Conservation (phyloP, 2,113 vertebrate species). For the Pseudois nayaur region DNA sequence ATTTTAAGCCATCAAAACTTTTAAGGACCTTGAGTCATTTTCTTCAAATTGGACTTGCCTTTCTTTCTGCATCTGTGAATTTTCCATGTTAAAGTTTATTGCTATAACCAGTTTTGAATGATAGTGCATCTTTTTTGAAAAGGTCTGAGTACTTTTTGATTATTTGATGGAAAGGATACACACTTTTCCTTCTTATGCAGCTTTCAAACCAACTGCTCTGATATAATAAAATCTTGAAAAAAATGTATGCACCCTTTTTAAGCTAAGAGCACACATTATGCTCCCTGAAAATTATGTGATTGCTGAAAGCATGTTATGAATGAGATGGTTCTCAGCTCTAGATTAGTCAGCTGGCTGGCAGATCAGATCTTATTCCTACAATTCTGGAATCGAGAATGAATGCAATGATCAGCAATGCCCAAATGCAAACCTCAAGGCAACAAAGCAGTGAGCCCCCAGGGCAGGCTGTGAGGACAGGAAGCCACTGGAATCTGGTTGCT, state of each 20-base stretch:
- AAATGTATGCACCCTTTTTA: not conserved
- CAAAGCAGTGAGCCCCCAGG: not conserved
- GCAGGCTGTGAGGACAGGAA: conserved; percentile 44
- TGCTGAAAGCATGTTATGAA: not conserved
- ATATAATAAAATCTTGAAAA: conserved; percentile 30
- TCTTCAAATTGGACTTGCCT: conserved; percentile 30
- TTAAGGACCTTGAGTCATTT: conserved; percentile 30
- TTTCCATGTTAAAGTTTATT: conserved; percentile 47
- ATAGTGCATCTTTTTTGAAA: not conserved
- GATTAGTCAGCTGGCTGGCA: not conserved
- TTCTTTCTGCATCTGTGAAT: conserved; percentile 9
- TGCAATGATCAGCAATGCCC: not conserved
- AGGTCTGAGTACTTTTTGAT: conserved; percentile 57
- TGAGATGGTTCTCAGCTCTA: not conserved
- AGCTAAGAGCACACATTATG: not conserved
- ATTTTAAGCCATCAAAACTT: not conserved
- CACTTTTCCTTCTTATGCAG: conserved; percentile 10
- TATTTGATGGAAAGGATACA: conserved; percentile 34
- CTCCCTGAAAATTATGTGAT: not conserved
- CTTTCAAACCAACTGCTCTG: conserved; percentile 42
- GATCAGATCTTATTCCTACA: not conserved
- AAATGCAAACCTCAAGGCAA: conserved; percentile 27
- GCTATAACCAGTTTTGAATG: conserved; percentile 19
- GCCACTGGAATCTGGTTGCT: conserved; percentile 65
- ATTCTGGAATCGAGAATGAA: not conserved